phyloP scores from a whole-genome alignment of 2,113 vertebrate genomes.

The Epinephelus moara region DNA sequence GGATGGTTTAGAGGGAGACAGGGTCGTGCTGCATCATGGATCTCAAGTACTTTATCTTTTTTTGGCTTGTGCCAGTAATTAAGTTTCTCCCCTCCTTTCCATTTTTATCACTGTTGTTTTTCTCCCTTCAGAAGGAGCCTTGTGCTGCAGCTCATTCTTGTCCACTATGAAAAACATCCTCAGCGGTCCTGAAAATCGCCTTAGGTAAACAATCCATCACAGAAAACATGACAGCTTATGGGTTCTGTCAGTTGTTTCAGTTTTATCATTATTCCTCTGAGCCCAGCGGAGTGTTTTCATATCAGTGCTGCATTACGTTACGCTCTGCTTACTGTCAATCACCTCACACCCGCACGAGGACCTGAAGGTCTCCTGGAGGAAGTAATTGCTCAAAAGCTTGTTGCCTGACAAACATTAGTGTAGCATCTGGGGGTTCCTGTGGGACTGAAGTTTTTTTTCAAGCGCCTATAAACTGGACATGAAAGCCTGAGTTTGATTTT shows the following conservation, averaged over 20 bases:
- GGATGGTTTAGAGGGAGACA: not conserved
- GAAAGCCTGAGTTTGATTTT: not conserved
- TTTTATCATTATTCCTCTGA: conserved; percentile 33
- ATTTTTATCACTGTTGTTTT: conserved; percentile 19
- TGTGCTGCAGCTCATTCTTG: conserved; percentile 25
- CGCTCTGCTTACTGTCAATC: conserved; percentile 59
- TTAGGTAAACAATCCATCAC: conserved; percentile 56
- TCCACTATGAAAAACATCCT: conserved; percentile 32
- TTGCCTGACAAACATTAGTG: conserved; percentile 4
- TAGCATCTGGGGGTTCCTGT: conserved; percentile 23
- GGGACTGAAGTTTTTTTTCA: not conserved
- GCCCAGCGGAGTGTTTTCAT: conserved; percentile 29
- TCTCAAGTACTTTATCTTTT: conserved; percentile 21
- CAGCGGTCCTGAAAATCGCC: conserved; percentile 24
- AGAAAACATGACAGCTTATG: conserved; percentile 56
- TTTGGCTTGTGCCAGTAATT: conserved; percentile 3
- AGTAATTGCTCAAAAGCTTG: conserved; percentile 21
- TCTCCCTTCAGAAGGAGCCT: not conserved
- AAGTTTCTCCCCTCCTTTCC: not conserved
- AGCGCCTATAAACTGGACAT: conserved; percentile 3
- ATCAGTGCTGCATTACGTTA: conserved; percentile 35
- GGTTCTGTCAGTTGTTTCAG: conserved; percentile 30
- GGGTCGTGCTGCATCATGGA: conserved; percentile 34
- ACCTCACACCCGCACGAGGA: conserved; percentile 38
- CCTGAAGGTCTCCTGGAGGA: conserved; percentile 47